Conservation (phyloP, 1,140 invertebrate genomes). For the Lysiphlebus fabarum region DNA sequence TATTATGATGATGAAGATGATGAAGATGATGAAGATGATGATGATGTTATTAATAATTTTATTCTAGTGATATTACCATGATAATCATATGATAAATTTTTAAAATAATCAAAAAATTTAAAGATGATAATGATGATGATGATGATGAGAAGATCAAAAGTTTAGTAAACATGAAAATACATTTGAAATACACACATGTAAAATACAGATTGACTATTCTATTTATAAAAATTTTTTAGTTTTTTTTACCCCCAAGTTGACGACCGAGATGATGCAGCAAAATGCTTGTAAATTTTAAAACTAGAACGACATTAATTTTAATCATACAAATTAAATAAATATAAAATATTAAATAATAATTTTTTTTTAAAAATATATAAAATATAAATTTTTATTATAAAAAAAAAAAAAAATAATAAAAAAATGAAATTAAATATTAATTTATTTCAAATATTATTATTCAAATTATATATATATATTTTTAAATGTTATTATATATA, state of each 20-base stretch:
- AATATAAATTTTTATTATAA: slow-evolving; percentile 1
- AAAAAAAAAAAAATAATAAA: not conserved
- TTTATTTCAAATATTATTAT: not conserved
- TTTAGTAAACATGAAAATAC: slow-evolving; percentile 25
- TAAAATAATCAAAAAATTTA: too few species aligned
- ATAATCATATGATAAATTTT: too few species aligned
- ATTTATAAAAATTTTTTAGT: slow-evolving; percentile 27
- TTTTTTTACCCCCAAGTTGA: slow-evolving; percentile 22
- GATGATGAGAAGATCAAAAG: not conserved
- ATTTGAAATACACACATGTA: not conserved
- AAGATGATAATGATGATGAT: slow-evolving; percentile 6
- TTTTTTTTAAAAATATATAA: not conserved
- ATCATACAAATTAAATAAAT: not conserved
- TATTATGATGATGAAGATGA: slow-evolving; percentile 2
- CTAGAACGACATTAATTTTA: slow-evolving; percentile 29
- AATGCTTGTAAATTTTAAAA: slow-evolving; percentile 23
- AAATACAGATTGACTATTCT: slow-evolving; percentile 17
- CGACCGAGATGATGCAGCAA: slow-evolving; percentile 28
- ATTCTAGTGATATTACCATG: too few species aligned
- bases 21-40: not conserved
- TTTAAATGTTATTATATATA: slow-evolving; percentile 1
- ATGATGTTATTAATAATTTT: too few species aligned
- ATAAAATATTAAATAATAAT: too few species aligned
- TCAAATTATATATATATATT: not conserved
- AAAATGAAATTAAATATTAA: not conserved